Conservation (phyloP, 2,888 invertebrate species). For the Chymomyza procnemis region DNA sequence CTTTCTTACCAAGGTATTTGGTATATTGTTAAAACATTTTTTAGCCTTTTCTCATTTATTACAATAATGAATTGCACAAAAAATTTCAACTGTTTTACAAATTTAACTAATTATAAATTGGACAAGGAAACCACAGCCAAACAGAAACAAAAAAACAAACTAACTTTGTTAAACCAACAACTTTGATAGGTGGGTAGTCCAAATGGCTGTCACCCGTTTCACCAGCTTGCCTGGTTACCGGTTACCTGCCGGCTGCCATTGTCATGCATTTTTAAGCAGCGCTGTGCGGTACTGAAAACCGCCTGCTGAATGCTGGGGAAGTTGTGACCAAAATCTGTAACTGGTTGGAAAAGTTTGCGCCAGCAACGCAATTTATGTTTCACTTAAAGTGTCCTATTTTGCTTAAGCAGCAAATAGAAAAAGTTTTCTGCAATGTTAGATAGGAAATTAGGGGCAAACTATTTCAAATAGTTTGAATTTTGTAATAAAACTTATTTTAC, state of each 20-base stretch:
- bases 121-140: background rate
- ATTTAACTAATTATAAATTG: constrained; percentile 61
- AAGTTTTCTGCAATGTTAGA: background rate
- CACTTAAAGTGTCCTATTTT: background rate
- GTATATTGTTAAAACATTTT: background rate
- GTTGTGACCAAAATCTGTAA: constrained; percentile 66
- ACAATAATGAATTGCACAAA: background rate
- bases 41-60: background rate
- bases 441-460: background rate
- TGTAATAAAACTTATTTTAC: background rate
- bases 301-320: constrained; percentile 52
- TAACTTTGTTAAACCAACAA: background rate
- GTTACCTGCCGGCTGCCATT: background rate
- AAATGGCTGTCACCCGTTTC: constrained; percentile 30
- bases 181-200: background rate
- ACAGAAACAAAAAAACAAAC: constrained; percentile 14
- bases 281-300: constrained; percentile 16
- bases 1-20: background rate
- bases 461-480: background rate
- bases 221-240: background rate
- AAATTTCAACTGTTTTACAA: constrained; percentile 7
- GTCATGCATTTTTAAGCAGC: constrained; percentile 41
- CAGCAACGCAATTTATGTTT: background rate
- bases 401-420: background rate
- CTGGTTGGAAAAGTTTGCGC: constrained; percentile 23